Conservation (phyloP, 2,888 invertebrate species). For the Odontocolon sp. region DNA sequence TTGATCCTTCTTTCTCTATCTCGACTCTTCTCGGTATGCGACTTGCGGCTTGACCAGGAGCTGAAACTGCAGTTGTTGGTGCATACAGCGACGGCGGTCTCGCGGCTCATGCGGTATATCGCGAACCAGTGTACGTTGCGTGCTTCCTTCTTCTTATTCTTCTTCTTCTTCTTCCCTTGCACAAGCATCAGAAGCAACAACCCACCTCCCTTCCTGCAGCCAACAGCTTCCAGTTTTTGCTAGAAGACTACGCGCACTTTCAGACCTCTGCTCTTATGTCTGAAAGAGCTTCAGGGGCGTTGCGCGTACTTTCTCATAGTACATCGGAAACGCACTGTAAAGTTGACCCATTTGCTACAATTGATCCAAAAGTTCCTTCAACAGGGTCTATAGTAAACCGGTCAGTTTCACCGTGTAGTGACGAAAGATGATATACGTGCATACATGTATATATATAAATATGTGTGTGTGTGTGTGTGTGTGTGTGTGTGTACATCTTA, state of each 20-base stretch:
- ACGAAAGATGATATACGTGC: no score
- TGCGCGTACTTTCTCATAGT: slow-evolving; percentile 29
- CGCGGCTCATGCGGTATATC: slow-evolving; percentile 12
- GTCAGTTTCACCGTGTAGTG: no score
- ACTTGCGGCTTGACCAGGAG: slow-evolving; percentile 31
- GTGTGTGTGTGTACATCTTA: no score
- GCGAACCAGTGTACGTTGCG: not conserved
- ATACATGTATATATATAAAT: no score
- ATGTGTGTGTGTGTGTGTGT: no score
- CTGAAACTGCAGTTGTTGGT: slow-evolving; percentile 1
- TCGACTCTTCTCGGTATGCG: slow-evolving; percentile 31
- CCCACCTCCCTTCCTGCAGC: slow-evolving; percentile 27
- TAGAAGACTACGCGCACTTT: slow-evolving; percentile 1
- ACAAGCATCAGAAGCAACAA: not conserved
- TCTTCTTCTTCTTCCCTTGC: slow-evolving; percentile 3
- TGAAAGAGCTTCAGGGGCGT: slow-evolving; percentile 43
- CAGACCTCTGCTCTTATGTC: slow-evolving; percentile 10
- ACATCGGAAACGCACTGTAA: not conserved
- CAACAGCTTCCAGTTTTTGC: slow-evolving; percentile 56
- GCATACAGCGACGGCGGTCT: slow-evolving; percentile 1
- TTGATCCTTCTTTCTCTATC: slow-evolving; percentile 1
- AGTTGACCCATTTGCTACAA: no score
- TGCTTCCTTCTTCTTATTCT: slow-evolving; percentile 12
- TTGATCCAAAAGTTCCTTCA: no score
- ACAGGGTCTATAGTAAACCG: no score